Conservation (phyloP, 2,888 invertebrate genomes). For the Deroplatys truncata region DNA sequence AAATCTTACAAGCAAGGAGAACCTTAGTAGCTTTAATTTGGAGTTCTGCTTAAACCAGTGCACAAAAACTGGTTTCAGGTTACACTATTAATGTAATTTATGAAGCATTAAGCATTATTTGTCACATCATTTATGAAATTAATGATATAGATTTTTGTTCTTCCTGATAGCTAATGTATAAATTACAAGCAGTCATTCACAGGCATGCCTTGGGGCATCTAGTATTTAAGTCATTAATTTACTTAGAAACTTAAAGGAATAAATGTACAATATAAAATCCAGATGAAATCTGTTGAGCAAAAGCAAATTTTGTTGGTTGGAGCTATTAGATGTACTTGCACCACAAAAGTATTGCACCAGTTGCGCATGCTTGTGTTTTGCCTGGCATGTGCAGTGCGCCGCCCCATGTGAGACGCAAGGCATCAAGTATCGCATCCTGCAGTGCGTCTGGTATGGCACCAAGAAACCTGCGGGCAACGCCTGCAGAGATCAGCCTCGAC, state of each 20-base stretch:
- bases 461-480: slow-evolving; percentile 80
- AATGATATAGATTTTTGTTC: no score
- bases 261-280: neutral
- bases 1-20: no score
- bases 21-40: no score
- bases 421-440: slow-evolving; percentile 80
- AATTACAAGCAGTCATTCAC: no score
- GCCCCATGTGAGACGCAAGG: slow-evolving; percentile 79
- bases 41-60: no score
- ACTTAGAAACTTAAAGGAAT: neutral
- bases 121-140: no score
- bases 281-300: neutral
- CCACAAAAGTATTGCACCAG: neutral
- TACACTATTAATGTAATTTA: no score
- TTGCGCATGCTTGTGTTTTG: slow-evolving; percentile 10
- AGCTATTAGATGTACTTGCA: neutral
- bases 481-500: slow-evolving; percentile 72
- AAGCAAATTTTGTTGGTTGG: neutral
- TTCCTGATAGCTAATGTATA: no score
- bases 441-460: slow-evolving; percentile 89
- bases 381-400: slow-evolving; percentile 62
- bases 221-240: neutral
- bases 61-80: no score
- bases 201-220: no score
- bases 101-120: no score